Conservation (phyloP, 2,888 invertebrate genomes). For the Meiosimyza decipiens region DNA sequence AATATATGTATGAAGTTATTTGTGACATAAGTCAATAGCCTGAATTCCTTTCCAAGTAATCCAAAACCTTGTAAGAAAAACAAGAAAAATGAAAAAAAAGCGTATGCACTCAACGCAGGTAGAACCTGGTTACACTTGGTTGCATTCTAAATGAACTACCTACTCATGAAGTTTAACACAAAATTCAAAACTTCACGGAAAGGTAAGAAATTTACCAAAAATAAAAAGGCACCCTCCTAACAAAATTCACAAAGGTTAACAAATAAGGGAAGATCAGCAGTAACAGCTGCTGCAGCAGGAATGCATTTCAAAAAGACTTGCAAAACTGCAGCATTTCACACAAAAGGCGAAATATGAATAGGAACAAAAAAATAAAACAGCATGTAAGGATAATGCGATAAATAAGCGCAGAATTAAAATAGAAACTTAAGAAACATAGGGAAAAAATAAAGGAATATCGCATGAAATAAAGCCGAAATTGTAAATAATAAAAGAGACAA, state of each 20-base stretch:
- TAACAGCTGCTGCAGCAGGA: slow-evolving; percentile 5
- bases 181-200: too few relatives aligned
- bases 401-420: slow-evolving; percentile 25
- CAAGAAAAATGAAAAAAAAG: too few relatives aligned
- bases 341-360: background rate
- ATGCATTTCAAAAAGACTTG: background rate
- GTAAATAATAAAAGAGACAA: slow-evolving; percentile 11
- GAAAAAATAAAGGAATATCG: slow-evolving; percentile 37
- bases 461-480: slow-evolving; percentile 21
- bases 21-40: too few relatives aligned
- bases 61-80: too few relatives aligned
- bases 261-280: background rate
- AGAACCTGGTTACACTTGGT: too few relatives aligned
- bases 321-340: background rate
- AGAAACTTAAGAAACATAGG: slow-evolving; percentile 32
- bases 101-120: too few relatives aligned
- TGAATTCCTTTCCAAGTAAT: too few relatives aligned
- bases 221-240: background rate
- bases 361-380: background rate
- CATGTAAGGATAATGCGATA: slow-evolving; percentile 6
- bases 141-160: too few relatives aligned
- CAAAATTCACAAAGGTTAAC: background rate
- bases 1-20: too few relatives aligned
- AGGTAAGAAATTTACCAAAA: too few relatives aligned
- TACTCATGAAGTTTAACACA: too few relatives aligned